Evolutionary conservation across 2,888 invertebrate genomes (phyloP), one percentile per base, ranked within the genome.

Genomic region (Latrodectus elegans): DNA sequence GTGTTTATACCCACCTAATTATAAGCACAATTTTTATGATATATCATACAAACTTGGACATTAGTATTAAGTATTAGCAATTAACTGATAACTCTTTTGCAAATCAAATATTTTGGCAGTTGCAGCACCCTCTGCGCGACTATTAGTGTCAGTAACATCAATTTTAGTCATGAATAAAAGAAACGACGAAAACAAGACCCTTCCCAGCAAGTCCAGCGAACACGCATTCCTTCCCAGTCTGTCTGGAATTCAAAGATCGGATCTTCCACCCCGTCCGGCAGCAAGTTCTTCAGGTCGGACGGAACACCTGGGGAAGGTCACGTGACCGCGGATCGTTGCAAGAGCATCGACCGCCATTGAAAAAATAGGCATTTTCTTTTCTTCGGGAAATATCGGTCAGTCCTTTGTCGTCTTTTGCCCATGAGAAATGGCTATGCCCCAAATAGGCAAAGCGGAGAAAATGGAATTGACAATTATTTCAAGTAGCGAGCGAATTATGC

Each of bases 221-320:
- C 11, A 0, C 60, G n/a, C 8, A 55, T 55, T 55, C 15, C 14
- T 60, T 60, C n/a, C 6, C n/a, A 15, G 12, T 60, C 60, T 60
- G 8, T 6, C 60, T n/a, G n/a, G 12, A 12, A 60, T n/a, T 60
- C 60, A 8, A 15, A 60, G n/a, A 15, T 60, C 60, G 60, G n/a
- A 60, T 15, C 60, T 60, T 38, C 38, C 38, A 38, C 60, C 12
- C n/a, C 60, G n/a, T 6, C 12, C 6, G n/a, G 60, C 60, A 60
- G n/a, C 60, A n/a, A 60, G 60, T 60, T 60, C 60, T 6, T 79
- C 79, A 60, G 79, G 79, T 49, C 79, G 60, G 53, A 67, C 12
- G 12, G 51, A 84, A 75, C 80, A 86, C 80, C 85, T 86, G 85
- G 80, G 73, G 15, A 38, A 76, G 80, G 80, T 80, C 85, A 86